phyloP scores from a whole-genome alignment of 1,140 invertebrate species.

The Cotesia glomerata region DNA sequence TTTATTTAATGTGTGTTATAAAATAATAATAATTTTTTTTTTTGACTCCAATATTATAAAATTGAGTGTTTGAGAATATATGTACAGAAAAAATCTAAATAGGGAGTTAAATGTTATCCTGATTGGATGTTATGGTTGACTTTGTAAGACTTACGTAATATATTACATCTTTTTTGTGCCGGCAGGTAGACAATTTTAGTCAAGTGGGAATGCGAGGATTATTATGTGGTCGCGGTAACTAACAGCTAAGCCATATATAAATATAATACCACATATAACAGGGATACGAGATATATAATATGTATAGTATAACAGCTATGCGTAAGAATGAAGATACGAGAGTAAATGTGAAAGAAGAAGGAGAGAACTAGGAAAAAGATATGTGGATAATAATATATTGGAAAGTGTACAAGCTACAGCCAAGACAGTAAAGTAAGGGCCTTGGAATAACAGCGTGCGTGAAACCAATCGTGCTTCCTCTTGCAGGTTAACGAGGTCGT shows the following conservation, averaged over 20 bases:
- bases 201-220: too few species aligned
- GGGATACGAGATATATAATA: neutral
- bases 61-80: too few species aligned
- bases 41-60: too few species aligned
- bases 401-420: neutral
- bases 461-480: constrained; percentile 37
- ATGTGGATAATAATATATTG: neutral
- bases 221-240: neutral
- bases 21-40: too few species aligned
- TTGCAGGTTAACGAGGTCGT: constrained; percentile 38
- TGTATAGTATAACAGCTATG: neutral
- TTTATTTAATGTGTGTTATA: too few species aligned
- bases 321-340: neutral
- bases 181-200: too few species aligned
- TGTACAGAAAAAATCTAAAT: too few species aligned
- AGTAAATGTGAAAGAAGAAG: constrained; percentile 3
- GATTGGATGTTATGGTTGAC: too few species aligned
- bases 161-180: too few species aligned
- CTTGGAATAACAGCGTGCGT: constrained; percentile 11
- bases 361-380: constrained; percentile 26
- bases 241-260: neutral
- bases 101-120: too few species aligned
- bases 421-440: constrained; percentile 8
- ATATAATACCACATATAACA: constrained; percentile 12
- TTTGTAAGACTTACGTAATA: too few species aligned